phyloP scores from a whole-genome alignment of 2,797 vertebrate species.

The Characodon lateralis region DNA sequence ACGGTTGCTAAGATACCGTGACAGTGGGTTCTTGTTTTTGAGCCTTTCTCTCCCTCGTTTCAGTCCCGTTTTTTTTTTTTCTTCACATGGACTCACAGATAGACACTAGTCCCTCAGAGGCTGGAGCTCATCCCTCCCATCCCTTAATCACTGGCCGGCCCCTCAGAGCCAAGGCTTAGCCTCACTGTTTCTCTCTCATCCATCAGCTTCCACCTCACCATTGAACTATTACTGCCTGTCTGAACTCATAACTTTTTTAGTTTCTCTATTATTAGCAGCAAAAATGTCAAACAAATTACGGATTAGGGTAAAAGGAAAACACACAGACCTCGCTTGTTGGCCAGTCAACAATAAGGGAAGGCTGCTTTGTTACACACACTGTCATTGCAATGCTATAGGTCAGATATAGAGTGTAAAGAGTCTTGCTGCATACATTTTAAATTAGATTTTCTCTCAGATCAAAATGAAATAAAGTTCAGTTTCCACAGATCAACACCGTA shows the following conservation, averaged over 20 bases:
- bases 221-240: conserved; percentile 41
- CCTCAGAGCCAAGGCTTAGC: conserved; percentile 48
- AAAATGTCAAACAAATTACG: conserved; percentile 4
- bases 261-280: not conserved
- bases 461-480: too few relatives aligned
- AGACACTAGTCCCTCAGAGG: conserved; percentile 75
- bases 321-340: too few relatives aligned
- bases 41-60: conserved; percentile 48
- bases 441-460: too few relatives aligned
- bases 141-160: conserved; percentile 63
- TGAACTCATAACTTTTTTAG: conserved; percentile 40
- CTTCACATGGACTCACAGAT: conserved; percentile 71
- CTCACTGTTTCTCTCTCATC: conserved; percentile 41
- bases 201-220: conserved; percentile 30
- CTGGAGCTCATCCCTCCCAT: conserved; percentile 63
- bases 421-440: not conserved
- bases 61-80: conserved; percentile 39
- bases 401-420: not conserved
- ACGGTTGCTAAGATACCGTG: conserved; percentile 84
- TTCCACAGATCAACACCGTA: too few relatives aligned
- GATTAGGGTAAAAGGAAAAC: not conserved
- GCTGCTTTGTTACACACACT: too few relatives aligned
- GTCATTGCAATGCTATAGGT: too few relatives aligned
- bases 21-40: conserved; percentile 83
- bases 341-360: too few relatives aligned